A percentile compares a stretch with the other conserved stretches of the same genome.
Conservation (phyloP, 1,140 invertebrate genomes). For the Rhagoletis zephyria region DNA sequence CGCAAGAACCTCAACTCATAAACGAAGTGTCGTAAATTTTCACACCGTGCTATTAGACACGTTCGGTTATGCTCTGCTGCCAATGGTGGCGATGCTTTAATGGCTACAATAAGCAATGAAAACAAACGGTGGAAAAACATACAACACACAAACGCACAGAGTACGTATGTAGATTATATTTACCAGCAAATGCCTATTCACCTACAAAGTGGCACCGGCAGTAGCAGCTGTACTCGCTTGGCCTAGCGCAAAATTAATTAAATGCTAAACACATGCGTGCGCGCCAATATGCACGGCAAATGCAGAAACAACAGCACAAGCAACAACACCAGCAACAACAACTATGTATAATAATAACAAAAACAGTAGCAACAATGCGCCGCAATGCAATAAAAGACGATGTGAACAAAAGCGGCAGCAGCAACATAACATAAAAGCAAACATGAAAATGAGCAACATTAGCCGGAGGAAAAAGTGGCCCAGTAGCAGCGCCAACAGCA, state of each 20-base stretch:
- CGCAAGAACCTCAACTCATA: background rate
- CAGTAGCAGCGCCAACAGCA: background rate
- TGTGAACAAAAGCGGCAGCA: too few relatives aligned
- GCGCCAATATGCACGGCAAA: background rate
- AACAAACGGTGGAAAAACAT: background rate
- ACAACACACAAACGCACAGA: background rate
- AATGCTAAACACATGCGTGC: background rate
- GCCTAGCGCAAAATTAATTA: background rate
- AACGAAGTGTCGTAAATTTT: slow-evolving; percentile 17
- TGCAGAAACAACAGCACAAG: background rate
- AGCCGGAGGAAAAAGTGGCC: background rate
- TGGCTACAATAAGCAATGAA: background rate
- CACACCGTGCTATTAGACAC: slow-evolving; percentile 28
- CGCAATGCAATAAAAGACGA: too few relatives aligned
- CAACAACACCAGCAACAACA: background rate
- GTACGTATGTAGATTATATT: too few relatives aligned
- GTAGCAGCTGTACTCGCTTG: background rate
- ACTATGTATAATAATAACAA: background rate
- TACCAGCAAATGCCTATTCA: background rate
- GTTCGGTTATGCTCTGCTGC: background rate
- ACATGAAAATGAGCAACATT: slow-evolving; percentile 1
- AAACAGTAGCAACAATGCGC: background rate
- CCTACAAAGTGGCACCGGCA: background rate
- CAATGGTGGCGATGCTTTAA: background rate
- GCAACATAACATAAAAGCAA: background rate